Evolutionary conservation across 2,888 invertebrate genomes (phyloP), one percentile per base, ranked within the genome.

Genomic region (Apamea anceps): DNA sequence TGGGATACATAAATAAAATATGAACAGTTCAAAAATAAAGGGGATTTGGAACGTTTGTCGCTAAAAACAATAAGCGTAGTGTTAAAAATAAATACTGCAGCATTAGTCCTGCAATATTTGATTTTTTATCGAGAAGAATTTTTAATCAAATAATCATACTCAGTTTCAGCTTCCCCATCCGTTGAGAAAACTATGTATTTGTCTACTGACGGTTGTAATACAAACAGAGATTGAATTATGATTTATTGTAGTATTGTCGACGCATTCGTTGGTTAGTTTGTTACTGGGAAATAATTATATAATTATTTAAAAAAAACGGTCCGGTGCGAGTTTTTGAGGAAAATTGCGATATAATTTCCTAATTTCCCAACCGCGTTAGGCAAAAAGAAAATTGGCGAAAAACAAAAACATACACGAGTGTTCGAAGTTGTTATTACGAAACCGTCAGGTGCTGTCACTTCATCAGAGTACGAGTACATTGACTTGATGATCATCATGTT

Each of bases 401-500:
- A 25, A 1, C 2, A 5, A 54, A n/a, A n/a, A n/a, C 7, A 66
- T n/a, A 18, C 18, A 32, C 15, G 28, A n/a, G 48, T 42, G n/a
- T 75, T 76, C 51, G 8, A 12, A 63, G 6, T 77, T 48, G 2
- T 63, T 18, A 13, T 65, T 6, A 8, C 12, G 5, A 37, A 42
- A n/a, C 15, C 28, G 28, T 8, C 3, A 25, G 37, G 2, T 77
- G 25, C 21, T 45, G 28, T n/a, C 3, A 28, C 15, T n/a, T 13
- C 12, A n/a, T 51, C 32, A 83, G 57, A 79, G 70, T 45, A 45
- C 5, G 37, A 45, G 42, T 65, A 13, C 72, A 60, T 73, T 74
- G 73, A 71, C 72, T 60, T 63, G 15, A 25, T 72, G 37, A 51
- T 15, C 32, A 42, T 12, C 75, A 57, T 77, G n/a, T 85, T 73